phyloP scores from a whole-genome alignment of 64 coral and sea anemone species.

The Stylophora pistillata region DNA sequence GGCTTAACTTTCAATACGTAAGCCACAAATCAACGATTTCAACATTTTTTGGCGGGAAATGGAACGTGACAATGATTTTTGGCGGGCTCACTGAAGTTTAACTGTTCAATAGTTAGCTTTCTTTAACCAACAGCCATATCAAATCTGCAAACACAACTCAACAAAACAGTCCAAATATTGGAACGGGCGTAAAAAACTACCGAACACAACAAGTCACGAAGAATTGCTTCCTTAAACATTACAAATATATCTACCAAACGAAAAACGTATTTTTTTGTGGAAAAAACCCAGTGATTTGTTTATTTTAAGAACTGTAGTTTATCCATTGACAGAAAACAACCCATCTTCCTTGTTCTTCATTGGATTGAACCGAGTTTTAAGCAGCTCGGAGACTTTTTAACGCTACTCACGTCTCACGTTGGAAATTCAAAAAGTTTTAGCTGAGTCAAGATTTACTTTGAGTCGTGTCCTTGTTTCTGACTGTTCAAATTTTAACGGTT shows the following conservation, averaged over 20 bases:
- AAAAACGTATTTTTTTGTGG: conserved; percentile 19
- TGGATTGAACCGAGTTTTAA: too few species aligned
- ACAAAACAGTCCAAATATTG: conserved; percentile 48
- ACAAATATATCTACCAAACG: conserved; percentile 11
- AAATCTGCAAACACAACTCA: conserved; percentile 37
- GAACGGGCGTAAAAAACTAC: conserved; percentile 19
- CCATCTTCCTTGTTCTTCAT: background rate
- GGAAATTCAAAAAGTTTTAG: background rate
- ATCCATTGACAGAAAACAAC: background rate
- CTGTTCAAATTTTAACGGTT: conserved; percentile 23
- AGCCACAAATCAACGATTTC: background rate
- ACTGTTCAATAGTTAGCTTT: conserved; percentile 17
- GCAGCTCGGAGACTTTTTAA: background rate
- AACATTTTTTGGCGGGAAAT: background rate
- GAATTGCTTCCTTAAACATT: conserved; percentile 45
- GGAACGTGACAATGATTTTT: background rate
- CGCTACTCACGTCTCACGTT: background rate
- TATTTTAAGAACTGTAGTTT: background rate
- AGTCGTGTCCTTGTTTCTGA: background rate
- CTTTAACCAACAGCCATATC: conserved; percentile 30
- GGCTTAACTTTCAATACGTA: background rate
- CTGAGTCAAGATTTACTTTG: conserved; percentile 18
- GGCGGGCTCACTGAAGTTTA: background rate
- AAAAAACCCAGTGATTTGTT: background rate
- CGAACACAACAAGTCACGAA: conserved; percentile 25